Evolutionary conservation across 1,140 invertebrate genomes (phyloP).

Genomic region (Zaprionus kolodkinae): DNA sequence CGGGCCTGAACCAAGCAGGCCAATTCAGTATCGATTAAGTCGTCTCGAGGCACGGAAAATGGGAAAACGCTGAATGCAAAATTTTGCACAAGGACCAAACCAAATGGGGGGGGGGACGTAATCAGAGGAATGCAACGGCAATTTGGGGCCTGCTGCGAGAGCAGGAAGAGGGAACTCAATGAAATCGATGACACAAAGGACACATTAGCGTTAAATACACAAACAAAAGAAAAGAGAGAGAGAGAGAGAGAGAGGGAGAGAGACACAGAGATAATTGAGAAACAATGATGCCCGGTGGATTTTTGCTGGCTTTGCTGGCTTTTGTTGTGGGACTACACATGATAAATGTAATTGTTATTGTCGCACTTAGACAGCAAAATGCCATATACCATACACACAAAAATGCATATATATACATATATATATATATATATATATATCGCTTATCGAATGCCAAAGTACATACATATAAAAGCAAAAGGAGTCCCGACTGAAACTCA

Average conservation of each 20-base stretch:
- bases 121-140: not conserved
- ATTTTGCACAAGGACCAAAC: constrained; percentile 18
- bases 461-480: not conserved
- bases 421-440: not conserved
- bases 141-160: not conserved
- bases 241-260: too few relatives aligned
- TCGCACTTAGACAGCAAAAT: constrained; percentile 20
- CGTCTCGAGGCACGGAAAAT: constrained; percentile 44
- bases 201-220: constrained; percentile 6
- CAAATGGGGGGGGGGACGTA: not conserved
- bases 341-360: constrained; percentile 67
- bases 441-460: constrained; percentile 14
- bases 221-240: not conserved
- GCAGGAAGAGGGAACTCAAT: constrained; percentile 29
- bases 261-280: constrained; percentile 25
- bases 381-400: too few relatives aligned
- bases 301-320: not conserved
- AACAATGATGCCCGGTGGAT: constrained; percentile 40
- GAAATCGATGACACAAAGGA: not conserved
- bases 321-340: constrained; percentile 30
- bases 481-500: constrained; percentile 25
- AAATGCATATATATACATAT: too few relatives aligned
- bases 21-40: constrained; percentile 73
- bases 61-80: constrained; percentile 61
- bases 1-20: constrained; percentile 8